Percentiles rank a stretch among this genome's conserved stretches.
These are phyloP conservation scores for Hybognathus amarus DNA, from an alignment of 2,797 vertebrate species.

Conservation along the genomic window DNA sequence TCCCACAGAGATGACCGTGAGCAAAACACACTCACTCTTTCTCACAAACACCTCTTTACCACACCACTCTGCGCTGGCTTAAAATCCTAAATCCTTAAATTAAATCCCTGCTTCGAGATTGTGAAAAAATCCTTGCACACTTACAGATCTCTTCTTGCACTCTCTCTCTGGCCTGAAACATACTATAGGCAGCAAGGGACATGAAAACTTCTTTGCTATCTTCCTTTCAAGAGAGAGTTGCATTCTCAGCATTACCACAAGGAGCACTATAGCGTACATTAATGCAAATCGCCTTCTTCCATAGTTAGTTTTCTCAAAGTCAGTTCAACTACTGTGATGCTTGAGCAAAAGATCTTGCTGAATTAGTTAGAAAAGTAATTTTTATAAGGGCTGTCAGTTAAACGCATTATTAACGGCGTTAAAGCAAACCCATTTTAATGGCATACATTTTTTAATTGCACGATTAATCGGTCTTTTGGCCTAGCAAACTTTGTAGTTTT, in stretches of 20 bases:
- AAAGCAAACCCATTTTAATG: no score
- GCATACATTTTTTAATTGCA: no score
- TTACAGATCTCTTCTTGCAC: slow-evolving; percentile 1
- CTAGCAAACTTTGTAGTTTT: no score
- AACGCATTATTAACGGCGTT: no score
- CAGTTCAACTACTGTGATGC: neutral
- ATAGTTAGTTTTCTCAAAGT: neutral
- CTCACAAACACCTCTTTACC: slow-evolving; percentile 13
- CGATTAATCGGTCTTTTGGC: no score
- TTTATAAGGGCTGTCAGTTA: no score
- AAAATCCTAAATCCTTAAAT: neutral
- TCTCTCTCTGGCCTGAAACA: neutral
- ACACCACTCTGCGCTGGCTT: neutral
- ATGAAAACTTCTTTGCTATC: neutral
- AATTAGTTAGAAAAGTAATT: neutral
- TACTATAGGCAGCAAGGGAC: neutral
- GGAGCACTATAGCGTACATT: neutral
- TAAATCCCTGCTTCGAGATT: neutral
- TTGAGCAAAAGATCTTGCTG: neutral
- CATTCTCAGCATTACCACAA: neutral
- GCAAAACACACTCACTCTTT: slow-evolving; percentile 30
- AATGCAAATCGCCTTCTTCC: neutral
- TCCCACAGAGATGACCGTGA: slow-evolving; percentile 30
- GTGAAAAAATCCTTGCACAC: slow-evolving; percentile 8
- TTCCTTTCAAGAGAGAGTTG: neutral